A percentile compares a stretch with the other conserved stretches of the same genome.
Evolutionary conservation across 1,140 invertebrate species (phyloP).

Genomic region (Dinoponera quadriceps): DNA sequence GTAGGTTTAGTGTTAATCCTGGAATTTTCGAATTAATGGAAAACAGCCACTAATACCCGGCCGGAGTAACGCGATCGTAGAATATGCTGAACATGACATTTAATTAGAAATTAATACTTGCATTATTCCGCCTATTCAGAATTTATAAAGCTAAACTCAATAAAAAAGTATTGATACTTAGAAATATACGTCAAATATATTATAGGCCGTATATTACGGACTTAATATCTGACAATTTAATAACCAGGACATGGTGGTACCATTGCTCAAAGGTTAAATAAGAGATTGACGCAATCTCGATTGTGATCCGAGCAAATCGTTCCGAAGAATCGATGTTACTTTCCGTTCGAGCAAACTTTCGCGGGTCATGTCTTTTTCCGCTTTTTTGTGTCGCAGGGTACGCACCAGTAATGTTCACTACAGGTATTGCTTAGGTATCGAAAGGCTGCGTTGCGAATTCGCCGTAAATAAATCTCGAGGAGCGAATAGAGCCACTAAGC

Average conservation of each 20-base stretch:
- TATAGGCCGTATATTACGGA: slow-evolving; percentile 19
- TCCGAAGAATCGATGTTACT: not conserved
- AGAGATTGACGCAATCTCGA: not conserved
- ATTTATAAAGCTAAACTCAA: no score
- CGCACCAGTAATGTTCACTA: not conserved
- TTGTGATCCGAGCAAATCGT: not conserved
- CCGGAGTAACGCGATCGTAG: not conserved
- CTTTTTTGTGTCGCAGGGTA: not conserved
- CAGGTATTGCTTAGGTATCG: not conserved
- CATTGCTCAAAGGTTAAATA: slow-evolving; percentile 36
- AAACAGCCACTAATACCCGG: not conserved
- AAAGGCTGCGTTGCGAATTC: not conserved
- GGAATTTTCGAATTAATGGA: not conserved
- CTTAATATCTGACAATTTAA: slow-evolving; percentile 41
- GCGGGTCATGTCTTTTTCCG: not conserved
- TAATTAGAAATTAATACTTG: slow-evolving; percentile 34
- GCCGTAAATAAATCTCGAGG: slow-evolving; percentile 18
- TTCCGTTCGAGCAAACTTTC: not conserved
- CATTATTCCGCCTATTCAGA: not conserved
- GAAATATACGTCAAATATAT: slow-evolving; percentile 13
- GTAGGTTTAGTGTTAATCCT: not conserved
- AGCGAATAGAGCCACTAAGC: slow-evolving; percentile 25
- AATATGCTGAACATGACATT: slow-evolving; percentile 28
- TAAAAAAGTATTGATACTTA: no score
- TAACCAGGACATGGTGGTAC: not conserved